Conservation (phyloP, 1,140 invertebrate species). For the Acromyrmex heyeri region DNA sequence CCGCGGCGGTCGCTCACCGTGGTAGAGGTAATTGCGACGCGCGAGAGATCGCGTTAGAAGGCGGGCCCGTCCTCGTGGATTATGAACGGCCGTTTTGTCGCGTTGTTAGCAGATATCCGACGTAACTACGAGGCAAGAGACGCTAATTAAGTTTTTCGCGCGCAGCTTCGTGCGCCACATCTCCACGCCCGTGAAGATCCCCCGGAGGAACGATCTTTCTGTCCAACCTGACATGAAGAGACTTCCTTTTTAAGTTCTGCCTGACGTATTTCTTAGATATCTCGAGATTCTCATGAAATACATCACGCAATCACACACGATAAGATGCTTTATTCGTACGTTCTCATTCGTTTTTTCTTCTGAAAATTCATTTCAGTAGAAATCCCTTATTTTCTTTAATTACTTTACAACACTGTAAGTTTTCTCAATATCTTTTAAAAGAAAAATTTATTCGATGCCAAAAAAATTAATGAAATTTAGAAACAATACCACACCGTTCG, state of each 20-base stretch:
- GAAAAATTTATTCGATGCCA: neutral
- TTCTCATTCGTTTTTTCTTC: neutral
- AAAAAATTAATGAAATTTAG: neutral
- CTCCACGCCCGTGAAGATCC: neutral
- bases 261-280: neutral
- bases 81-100: conserved; percentile 76
- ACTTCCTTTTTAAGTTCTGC: neutral
- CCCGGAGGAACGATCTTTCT: neutral
- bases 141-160: conserved; percentile 75
- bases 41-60: conserved; percentile 32
- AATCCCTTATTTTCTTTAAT: neutral
- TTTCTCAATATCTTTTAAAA: neutral
- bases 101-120: conserved; percentile 74
- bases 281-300: neutral
- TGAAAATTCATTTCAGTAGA: neutral
- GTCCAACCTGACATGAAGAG: neutral
- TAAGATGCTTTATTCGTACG: neutral
- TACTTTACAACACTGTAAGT: neutral
- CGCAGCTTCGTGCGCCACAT: neutral
- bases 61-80: conserved; percentile 55
- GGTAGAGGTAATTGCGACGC: conserved; percentile 36
- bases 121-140: conserved; percentile 19
- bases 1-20: conserved; percentile 40
- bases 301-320: neutral
- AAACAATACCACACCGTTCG: neutral